These are phyloP conservation scores for Amblyjoppa proteus DNA, from an alignment of 2,888 invertebrate genomes.

Conservation along the genomic window DNA sequence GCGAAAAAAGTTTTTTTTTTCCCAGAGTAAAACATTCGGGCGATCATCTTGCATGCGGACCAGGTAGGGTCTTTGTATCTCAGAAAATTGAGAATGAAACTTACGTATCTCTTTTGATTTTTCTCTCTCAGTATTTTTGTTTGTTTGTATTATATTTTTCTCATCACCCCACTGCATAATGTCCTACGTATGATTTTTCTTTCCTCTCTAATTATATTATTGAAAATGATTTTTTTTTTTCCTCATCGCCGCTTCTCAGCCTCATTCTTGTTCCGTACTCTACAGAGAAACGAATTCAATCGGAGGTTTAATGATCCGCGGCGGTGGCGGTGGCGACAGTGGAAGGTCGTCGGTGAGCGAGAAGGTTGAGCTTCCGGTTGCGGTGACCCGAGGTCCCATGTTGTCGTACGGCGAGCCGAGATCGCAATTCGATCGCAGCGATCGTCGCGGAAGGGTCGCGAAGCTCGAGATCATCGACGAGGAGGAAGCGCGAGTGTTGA, in stretches of 20 bases:
- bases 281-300: conserved; percentile 87
- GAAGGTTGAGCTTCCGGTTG: conserved; percentile 94
- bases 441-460: conserved; percentile 85
- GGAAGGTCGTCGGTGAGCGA: conserved; percentile 89
- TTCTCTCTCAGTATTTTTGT: conserved; percentile 41
- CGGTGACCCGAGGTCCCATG: conserved; percentile 95
- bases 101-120: conserved; percentile 60
- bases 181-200: conserved; percentile 20
- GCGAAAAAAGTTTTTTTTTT: conserved; percentile 56
- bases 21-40: conserved; percentile 72
- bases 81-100: conserved; percentile 40
- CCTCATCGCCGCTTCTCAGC: neutral
- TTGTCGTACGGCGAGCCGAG: conserved; percentile 93
- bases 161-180: neutral
- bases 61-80: conserved; percentile 66
- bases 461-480: conserved; percentile 81
- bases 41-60: conserved; percentile 72
- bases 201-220: neutral
- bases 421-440: conserved; percentile 83
- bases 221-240: neutral
- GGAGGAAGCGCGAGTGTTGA: conserved; percentile 80
- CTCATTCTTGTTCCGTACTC: neutral
- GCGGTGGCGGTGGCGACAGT: conserved; percentile 85
- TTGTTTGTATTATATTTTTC: neutral
- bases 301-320: conserved; percentile 87